Evolutionary conservation across 2,888 invertebrate species (phyloP).

Genomic region (Pycnomerus fuliginosus): DNA sequence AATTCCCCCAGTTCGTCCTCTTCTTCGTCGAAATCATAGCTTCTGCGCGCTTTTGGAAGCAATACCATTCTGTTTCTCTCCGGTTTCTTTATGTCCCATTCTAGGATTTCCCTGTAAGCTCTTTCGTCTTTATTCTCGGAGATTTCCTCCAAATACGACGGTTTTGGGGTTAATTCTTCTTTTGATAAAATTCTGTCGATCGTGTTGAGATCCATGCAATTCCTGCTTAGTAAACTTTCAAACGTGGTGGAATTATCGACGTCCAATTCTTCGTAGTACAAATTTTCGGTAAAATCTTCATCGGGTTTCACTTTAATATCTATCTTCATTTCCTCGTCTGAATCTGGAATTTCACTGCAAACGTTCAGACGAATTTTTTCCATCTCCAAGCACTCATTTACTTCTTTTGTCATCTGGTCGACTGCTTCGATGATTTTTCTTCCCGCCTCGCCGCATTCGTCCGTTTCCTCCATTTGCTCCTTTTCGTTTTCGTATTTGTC

Average conservation of each 20-base stretch:
- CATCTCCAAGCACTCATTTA: background rate
- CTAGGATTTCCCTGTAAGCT: constrained; percentile 42
- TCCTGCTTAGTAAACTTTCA: too few relatives aligned
- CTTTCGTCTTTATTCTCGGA: background rate
- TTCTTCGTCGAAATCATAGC: constrained; percentile 21
- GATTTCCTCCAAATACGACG: too few relatives aligned
- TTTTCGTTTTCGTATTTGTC: too few relatives aligned
- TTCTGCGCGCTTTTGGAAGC: constrained; percentile 29
- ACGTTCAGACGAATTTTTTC: background rate
- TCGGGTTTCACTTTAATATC: constrained; percentile 1
- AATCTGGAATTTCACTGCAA: background rate
- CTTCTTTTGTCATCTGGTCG: constrained; percentile 5
- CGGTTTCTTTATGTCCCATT: constrained; percentile 41
- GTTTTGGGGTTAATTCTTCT: too few relatives aligned
- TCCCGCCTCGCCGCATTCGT: background rate
- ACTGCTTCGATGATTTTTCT: constrained; percentile 7
- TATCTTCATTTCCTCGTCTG: constrained; percentile 3
- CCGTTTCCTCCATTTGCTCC: too few relatives aligned
- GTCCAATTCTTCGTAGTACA: constrained; percentile 31
- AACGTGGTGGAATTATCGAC: too few relatives aligned
- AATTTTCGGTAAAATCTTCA: constrained; percentile 24
- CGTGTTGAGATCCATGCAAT: too few relatives aligned
- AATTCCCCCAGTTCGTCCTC: constrained; percentile 29
- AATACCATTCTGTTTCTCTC: constrained; percentile 36
- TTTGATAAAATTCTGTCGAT: too few relatives aligned